These are phyloP conservation scores for Cephalopterus ornatus DNA, from an alignment of 2,113 vertebrate species.

Conservation along the genomic window DNA sequence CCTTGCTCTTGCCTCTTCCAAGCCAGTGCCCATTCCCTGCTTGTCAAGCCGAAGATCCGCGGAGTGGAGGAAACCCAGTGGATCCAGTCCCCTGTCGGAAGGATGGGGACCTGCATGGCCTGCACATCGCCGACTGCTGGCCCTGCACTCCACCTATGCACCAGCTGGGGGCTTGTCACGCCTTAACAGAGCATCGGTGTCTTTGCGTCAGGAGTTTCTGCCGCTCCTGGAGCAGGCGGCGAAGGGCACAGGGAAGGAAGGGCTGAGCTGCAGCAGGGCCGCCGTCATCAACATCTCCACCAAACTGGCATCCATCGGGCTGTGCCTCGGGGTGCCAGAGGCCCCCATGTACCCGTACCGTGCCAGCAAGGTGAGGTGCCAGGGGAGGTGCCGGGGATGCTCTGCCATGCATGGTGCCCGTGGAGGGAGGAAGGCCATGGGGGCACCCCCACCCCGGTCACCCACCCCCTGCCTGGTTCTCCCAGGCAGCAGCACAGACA, in stretches of 20 bases:
- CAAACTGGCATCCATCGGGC: conserved; percentile 24
- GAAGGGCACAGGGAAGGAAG: accelerated
- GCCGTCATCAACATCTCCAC: conserved; percentile 16
- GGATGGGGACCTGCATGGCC: background rate
- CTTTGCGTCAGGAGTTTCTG: conserved; percentile 34
- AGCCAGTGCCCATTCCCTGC: background rate
- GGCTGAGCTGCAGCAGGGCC: background rate
- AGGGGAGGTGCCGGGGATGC: background rate
- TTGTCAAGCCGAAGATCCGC: background rate
- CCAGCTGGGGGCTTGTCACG: accelerated
- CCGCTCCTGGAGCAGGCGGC: conserved; percentile 2
- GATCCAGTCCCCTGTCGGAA: background rate
- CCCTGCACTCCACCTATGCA: background rate
- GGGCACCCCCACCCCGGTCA: background rate
- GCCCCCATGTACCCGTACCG: conserved; percentile 5
- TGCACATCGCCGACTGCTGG: no score
- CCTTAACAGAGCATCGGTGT: accelerated
- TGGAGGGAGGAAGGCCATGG: background rate
- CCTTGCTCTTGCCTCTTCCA: background rate
- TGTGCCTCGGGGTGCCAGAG: background rate
- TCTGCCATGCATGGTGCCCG: accelerated
- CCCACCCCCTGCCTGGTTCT: background rate
- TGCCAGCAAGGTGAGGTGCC: conserved; percentile 49
- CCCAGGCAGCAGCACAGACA: background rate
- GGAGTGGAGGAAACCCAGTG: background rate